Evolutionary conservation across 1,140 invertebrate genomes (phyloP).

Genomic region (Leptinotarsa defecta): DNA sequence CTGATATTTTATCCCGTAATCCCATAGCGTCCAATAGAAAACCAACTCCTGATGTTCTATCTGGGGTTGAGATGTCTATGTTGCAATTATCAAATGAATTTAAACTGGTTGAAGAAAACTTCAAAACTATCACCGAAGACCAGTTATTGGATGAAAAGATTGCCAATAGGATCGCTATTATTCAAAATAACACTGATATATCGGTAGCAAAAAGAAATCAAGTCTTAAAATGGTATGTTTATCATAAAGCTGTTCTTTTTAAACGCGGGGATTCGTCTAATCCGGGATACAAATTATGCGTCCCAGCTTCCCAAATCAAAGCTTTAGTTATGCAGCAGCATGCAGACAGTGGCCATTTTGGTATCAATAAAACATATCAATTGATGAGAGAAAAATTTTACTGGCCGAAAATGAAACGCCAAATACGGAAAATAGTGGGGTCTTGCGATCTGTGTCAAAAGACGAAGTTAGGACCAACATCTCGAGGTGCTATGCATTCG

Average conservation of each 20-base stretch:
- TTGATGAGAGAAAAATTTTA: background rate
- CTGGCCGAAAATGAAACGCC: conserved; percentile 7
- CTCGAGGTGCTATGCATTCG: background rate
- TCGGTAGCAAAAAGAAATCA: background rate
- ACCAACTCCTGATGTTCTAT: background rate
- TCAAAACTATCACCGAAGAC: background rate
- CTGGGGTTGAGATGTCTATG: background rate
- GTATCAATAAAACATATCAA: background rate
- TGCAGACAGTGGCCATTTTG: conserved; percentile 18
- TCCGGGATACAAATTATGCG: background rate
- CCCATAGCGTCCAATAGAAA: background rate
- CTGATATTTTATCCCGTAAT: conserved; percentile 22
- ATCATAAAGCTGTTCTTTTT: conserved; percentile 8
- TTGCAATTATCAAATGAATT: background rate
- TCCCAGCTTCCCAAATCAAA: background rate
- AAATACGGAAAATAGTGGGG: background rate
- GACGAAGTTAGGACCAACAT: background rate
- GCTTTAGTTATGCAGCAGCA: conserved; percentile 6
- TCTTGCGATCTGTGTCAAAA: conserved; percentile 11
- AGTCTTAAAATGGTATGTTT: background rate
- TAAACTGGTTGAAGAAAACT: background rate
- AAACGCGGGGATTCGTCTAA: background rate
- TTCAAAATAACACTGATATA: background rate
- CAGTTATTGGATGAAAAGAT: background rate
- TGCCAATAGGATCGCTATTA: background rate